A percentile compares a stretch with the other conserved stretches of the same genome.
Evolutionary conservation across 2,113 vertebrate species (phyloP).

Genomic region (Hippopotamus amphibius): DNA sequence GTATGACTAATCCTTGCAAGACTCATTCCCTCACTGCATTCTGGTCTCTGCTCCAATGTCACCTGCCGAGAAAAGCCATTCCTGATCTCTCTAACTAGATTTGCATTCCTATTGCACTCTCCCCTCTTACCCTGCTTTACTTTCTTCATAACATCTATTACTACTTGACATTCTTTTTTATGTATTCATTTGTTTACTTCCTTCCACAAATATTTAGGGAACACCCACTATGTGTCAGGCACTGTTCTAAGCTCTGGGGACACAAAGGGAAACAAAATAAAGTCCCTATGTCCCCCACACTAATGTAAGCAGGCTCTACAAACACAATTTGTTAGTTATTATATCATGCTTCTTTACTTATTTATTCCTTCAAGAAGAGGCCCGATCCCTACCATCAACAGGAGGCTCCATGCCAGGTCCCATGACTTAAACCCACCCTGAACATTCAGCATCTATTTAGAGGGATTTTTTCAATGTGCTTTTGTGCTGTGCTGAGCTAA

Average conservation of each 20-base stretch:
- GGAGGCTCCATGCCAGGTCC: not conserved
- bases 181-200: not conserved
- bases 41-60: not conserved
- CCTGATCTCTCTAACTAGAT: not conserved
- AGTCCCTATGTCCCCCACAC: not conserved
- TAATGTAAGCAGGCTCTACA: not conserved
- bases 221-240: not conserved
- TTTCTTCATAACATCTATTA: not conserved
- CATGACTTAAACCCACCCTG: conserved; percentile 20
- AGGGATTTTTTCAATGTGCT: not conserved
- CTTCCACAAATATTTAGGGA: not conserved
- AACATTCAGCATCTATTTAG: not conserved
- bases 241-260: not conserved
- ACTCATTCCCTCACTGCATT: not conserved
- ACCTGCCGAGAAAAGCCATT: not conserved
- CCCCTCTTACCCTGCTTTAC: not conserved
- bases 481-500: conserved; percentile 21
- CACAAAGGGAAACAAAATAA: not conserved
- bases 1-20: not conserved
- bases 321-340: not conserved
- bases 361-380: not conserved
- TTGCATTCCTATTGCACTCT: not conserved
- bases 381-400: not conserved
- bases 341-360: not conserved
- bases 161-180: not conserved